These are phyloP conservation scores for Crepidodera aurea DNA, from an alignment of 2,888 invertebrate genomes.

Conservation along the genomic window DNA sequence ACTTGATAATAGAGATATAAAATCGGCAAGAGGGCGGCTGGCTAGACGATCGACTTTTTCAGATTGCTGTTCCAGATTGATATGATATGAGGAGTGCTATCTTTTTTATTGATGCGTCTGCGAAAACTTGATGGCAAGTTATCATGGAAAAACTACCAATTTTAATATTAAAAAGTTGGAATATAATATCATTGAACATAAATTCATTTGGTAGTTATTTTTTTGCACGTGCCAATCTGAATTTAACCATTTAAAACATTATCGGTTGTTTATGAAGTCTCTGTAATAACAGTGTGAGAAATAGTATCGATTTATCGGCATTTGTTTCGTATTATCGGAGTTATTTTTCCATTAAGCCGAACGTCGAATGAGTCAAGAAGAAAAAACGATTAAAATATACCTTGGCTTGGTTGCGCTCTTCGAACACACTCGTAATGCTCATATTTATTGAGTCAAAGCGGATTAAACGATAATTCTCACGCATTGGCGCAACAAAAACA, in stretches of 20 bases:
- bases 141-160: background rate
- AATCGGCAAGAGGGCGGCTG: background rate
- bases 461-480: background rate
- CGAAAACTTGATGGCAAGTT: background rate
- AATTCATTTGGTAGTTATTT: too few relatives aligned
- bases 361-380: constrained; percentile 9
- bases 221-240: too few relatives aligned
- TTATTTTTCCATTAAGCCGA: constrained; percentile 19
- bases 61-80: background rate
- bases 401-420: background rate
- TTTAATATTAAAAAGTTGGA: background rate
- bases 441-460: background rate
- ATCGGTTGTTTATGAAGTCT: too few relatives aligned
- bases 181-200: too few relatives aligned
- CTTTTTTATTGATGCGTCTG: background rate
- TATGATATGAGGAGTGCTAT: background rate
- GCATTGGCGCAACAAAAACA: background rate
- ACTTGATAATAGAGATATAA: background rate
- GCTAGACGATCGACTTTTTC: background rate
- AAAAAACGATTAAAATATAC: constrained; percentile 16
- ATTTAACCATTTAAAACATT: too few relatives aligned
- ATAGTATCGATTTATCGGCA: constrained; percentile 23
- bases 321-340: constrained; percentile 26
- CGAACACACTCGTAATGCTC: background rate
- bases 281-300: constrained; percentile 23